phyloP scores from a whole-genome alignment of 2,113 vertebrate species.

The Ailuropoda melanoleuca region DNA sequence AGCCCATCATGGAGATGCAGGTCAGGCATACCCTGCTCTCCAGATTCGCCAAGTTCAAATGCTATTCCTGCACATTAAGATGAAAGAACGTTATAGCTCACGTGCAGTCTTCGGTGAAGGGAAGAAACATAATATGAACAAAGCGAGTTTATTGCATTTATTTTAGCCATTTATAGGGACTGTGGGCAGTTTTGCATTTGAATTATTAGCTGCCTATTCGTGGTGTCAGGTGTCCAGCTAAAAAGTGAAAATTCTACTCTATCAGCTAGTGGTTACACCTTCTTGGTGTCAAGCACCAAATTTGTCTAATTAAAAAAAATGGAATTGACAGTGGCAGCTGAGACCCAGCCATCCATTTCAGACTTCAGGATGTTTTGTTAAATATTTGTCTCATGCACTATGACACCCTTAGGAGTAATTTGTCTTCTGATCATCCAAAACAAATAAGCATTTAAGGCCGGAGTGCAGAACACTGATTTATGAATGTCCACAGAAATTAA shows the following conservation, averaged over 20 bases:
- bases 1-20: background rate
- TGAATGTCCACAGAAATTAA: background rate
- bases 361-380: background rate
- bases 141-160: background rate
- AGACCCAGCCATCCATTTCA: background rate
- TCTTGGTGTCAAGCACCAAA: background rate
- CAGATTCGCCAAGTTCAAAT: background rate
- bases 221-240: background rate
- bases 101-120: background rate
- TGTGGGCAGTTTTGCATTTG: background rate
- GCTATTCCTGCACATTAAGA: background rate
- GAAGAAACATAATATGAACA: background rate
- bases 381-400: background rate
- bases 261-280: background rate
- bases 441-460: conserved; percentile 18
- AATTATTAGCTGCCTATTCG: background rate
- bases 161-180: background rate
- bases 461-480: background rate
- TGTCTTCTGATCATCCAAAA: conserved; percentile 39
- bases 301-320: conserved; percentile 20
- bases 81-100: too few relatives aligned
- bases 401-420: conserved; percentile 16
- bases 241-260: background rate
- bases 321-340: background rate
- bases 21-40: background rate